These are phyloP conservation scores for Drosophila austrosaltans DNA, from an alignment of 2,888 invertebrate genomes.

Conservation along the genomic window DNA sequence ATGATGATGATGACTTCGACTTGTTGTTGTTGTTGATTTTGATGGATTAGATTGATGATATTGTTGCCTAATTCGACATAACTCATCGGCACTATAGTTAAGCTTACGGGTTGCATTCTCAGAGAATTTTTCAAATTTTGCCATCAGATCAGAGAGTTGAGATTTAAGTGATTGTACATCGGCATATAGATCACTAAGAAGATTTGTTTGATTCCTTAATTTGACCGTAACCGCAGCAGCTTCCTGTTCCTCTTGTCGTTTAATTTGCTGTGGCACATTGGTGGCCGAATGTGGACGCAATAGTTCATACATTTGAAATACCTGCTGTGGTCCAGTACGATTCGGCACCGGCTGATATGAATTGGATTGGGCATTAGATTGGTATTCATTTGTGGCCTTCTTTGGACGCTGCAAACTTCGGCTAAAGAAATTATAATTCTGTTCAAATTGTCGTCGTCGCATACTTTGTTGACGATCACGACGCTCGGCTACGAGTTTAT, in stretches of 20 bases:
- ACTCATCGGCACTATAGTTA: constrained; percentile 76
- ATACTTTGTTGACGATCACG: constrained; percentile 86
- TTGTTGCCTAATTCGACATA: constrained; percentile 76
- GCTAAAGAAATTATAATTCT: constrained; percentile 82
- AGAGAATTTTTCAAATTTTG: constrained; percentile 78
- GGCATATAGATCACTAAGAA: constrained; percentile 66
- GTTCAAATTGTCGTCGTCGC: constrained; percentile 83
- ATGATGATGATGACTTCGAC: constrained; percentile 50
- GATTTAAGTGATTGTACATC: constrained; percentile 74
- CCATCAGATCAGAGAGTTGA: constrained; percentile 70
- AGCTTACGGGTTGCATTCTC: constrained; percentile 77
- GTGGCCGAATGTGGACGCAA: constrained; percentile 80
- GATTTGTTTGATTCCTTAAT: constrained; percentile 70
- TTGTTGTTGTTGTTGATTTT: constrained; percentile 6
- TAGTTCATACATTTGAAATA: constrained; percentile 67
- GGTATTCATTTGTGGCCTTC: constrained; percentile 30
- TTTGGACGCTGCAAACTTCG: constrained; percentile 69
- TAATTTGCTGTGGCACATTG: constrained; percentile 77
- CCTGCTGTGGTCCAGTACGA: constrained; percentile 30
- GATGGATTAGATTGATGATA: constrained; percentile 40
- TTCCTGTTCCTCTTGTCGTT: constrained; percentile 56
- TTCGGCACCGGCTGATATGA: constrained; percentile 24
- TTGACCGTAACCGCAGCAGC: constrained; percentile 49
- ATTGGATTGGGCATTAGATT: constrained; percentile 33
- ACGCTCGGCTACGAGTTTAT: constrained; percentile 89